Base-by-base conservation (phyloP, 1,140 invertebrate genomes). In the Leucophenga varia region DNA sequence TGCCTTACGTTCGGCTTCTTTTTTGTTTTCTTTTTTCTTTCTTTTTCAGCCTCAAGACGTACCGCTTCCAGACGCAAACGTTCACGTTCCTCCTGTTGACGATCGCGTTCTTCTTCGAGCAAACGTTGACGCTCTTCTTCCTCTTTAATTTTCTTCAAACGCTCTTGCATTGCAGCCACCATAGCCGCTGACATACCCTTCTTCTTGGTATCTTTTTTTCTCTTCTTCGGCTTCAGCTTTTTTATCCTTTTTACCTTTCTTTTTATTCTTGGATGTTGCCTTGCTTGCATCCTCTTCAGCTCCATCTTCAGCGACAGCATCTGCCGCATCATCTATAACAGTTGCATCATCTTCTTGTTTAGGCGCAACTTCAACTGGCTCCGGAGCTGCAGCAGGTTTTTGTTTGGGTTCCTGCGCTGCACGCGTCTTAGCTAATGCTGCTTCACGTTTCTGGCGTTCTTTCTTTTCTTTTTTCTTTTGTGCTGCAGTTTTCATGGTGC, bases 1-100 rank as follows among this genome's bases (percentile, higher is more conserved):
- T 72, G 95, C 92, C 76, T 91, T 93, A 47, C 88, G 84, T 68
- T 97, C 94, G 60, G 97, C 97, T 79, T 97, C 93, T 68, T 95
- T 95, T 59, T 91, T 84, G n/a, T n/a, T 69, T 97, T 98, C 69
- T 94, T 94, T 52, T 83, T 86, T 59, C 95, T 89, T 72, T 94
- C 95, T 43, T 83, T 82, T 76, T 93, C 94, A 73, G 91, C 85
- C 74, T 95, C 91, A 51, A 91, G 74, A 51, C 85, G 82, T 28
- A 90, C 69, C 49, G 89, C 84, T 78, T 92, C 89, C 47, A 87
- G 76, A 39, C 88, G 81, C 19, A 82, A 81, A 41, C 78, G 77
- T 67, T 91, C 88, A 17, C 84, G 81, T 64, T 90, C 84, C 69
- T 92, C 90, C 69, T 87, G 84, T 55, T 82, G 80, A 17, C 78